Conservation (phyloP, 2,113 vertebrate species). For the Ctenodactylus gundi region DNA sequence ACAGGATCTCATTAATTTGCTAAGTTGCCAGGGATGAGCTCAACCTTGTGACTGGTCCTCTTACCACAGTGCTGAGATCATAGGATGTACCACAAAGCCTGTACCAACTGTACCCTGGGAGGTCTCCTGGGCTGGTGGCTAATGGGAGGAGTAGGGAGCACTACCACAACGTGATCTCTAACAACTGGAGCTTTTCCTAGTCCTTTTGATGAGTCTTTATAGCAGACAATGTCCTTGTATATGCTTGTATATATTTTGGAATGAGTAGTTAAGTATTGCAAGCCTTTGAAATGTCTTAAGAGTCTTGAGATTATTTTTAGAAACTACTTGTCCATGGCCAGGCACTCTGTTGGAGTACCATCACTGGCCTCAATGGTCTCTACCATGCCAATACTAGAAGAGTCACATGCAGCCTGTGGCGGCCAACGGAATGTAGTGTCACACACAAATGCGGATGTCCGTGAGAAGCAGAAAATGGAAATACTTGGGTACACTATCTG, state of each 20-base stretch:
- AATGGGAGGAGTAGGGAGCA: too few species aligned
- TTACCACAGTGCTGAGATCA: too few species aligned
- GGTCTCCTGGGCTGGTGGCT: not conserved
- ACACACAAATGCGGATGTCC: not conserved
- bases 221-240: not conserved
- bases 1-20: too few species aligned
- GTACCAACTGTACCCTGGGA: not conserved
- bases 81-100: too few species aligned
- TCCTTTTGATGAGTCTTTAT: not conserved
- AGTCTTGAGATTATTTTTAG: not conserved
- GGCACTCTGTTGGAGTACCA: not conserved
- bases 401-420: not conserved
- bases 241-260: too few species aligned
- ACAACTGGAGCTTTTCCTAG: not conserved
- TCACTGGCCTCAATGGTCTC: not conserved
- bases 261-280: not conserved
- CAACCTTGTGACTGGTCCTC: too few species aligned
- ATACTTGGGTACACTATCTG: not conserved
- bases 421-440: not conserved
- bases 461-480: not conserved
- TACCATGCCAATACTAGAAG: not conserved
- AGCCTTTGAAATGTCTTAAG: not conserved
- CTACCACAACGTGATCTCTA: not conserved
- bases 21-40: too few species aligned
- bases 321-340: not conserved